phyloP scores from a whole-genome alignment of 2,113 vertebrate species.

The Myrmecophaga tridactyla region DNA sequence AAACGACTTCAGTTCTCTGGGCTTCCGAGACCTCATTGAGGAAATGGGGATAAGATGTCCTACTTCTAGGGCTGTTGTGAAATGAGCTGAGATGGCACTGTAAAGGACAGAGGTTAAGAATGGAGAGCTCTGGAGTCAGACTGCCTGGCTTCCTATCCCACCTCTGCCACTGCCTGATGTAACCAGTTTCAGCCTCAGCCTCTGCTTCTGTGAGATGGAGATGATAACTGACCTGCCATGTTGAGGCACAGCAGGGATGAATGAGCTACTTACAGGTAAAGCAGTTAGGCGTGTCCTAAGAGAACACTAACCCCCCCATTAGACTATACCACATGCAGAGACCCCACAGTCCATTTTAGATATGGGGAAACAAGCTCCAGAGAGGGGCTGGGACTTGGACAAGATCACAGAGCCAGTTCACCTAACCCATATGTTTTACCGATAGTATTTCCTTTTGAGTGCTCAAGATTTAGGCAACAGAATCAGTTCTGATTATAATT shows the following conservation, averaged over 20 bases:
- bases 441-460: neutral
- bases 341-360: neutral
- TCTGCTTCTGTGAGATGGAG: neutral
- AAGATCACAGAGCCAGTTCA: neutral
- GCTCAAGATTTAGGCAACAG: neutral
- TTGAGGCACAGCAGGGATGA: fast-evolving
- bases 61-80: neutral
- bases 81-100: neutral
- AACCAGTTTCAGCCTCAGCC: neutral
- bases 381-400: neutral
- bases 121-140: neutral
- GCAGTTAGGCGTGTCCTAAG: neutral
- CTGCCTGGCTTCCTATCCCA: neutral
- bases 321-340: neutral
- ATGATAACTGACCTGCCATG: neutral
- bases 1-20: neutral
- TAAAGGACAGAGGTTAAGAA: neutral
- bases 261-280: neutral
- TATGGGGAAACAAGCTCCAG: neutral
- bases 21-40: neutral
- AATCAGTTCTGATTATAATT: neutral
- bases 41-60: neutral
- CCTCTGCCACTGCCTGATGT: neutral
- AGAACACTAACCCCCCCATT: neutral
- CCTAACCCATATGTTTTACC: no score